Base-by-base conservation (phyloP, 1,140 invertebrate genomes). In the Telenomus remus region DNA sequence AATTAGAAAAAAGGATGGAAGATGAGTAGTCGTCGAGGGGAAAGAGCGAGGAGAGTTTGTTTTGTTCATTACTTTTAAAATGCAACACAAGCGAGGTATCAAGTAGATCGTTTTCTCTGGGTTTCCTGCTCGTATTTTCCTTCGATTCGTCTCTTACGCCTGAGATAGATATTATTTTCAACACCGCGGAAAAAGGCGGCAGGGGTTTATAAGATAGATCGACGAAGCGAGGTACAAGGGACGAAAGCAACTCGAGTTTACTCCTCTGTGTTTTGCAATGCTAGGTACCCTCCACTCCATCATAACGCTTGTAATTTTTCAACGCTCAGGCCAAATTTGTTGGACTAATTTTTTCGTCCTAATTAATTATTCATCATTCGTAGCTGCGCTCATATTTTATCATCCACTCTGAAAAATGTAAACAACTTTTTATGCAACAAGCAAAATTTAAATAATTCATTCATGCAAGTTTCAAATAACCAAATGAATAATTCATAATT, bases 221-320 rank as follows among this genome's bases (percentile, higher is more conserved):
- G 73, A 70, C 56, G 63, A 63, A 49, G 68, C 73, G 71, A 73
- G 75, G 51, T 10, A 73, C 60, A 64, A 65, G 68, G 51, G 59
- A 42, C 46, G 64, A 66, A 78, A 71, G 59, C 53, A 66, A 47
- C 71, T 54, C 53, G 54, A 75, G 71, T 75, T 63, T 79, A 72
- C 64, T 79, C 71, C 79, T n/a, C n/a, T 82, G 79, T 87, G 82
- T 86, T 86, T 87, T 86, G 84, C 85, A 84, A 84, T 80, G 81
- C 85, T 81, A 86, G 83, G 86, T 87, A 84, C 79, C 83, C 83
- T 86, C 83, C 85, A 85, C 86, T 86, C 86, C 84, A 86, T 79
- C 80, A 73, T 84, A 81, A 81, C 82, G 78, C 83, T 74, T 74
- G 69, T 74, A 74, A 61, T 70, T 57, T 14, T 54, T 16, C 56